phyloP scores from a whole-genome alignment of 2,888 invertebrate species.

The Meteorus cinctellus region DNA sequence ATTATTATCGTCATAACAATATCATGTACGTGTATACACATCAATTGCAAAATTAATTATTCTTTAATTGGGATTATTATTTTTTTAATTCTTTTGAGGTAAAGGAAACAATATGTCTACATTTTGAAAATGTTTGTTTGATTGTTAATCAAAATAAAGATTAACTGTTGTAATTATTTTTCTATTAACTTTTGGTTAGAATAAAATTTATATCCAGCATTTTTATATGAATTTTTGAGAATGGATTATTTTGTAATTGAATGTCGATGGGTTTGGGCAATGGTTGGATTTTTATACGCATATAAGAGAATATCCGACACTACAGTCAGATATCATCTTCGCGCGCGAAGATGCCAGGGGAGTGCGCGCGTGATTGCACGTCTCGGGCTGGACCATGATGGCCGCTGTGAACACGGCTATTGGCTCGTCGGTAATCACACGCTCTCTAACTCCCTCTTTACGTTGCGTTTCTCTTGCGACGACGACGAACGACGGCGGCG shows the following conservation, averaged over 20 bases:
- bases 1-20: conserved; percentile 40
- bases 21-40: neutral
- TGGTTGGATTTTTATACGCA: conserved; percentile 22
- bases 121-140: no score
- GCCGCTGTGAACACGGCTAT: conserved; percentile 71
- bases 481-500: conserved; percentile 54
- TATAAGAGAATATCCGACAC: neutral
- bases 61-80: neutral
- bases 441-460: conserved; percentile 59
- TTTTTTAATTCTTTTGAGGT: neutral
- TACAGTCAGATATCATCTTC: conserved; percentile 13
- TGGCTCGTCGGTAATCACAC: conserved; percentile 72
- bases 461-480: conserved; percentile 53
- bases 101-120: no score
- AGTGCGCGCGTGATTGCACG: conserved; percentile 72
- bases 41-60: conserved; percentile 17
- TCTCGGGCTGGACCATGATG: conserved; percentile 72
- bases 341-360: conserved; percentile 48
- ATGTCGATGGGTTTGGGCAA: neutral
- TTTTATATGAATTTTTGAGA: no score
- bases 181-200: no score
- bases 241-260: neutral
- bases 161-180: no score
- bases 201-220: no score
- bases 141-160: no score